Percentiles rank a stretch among this genome's conserved stretches.
Conservation (phyloP, 2,797 vertebrate species). For the Melanitta fusca region DNA sequence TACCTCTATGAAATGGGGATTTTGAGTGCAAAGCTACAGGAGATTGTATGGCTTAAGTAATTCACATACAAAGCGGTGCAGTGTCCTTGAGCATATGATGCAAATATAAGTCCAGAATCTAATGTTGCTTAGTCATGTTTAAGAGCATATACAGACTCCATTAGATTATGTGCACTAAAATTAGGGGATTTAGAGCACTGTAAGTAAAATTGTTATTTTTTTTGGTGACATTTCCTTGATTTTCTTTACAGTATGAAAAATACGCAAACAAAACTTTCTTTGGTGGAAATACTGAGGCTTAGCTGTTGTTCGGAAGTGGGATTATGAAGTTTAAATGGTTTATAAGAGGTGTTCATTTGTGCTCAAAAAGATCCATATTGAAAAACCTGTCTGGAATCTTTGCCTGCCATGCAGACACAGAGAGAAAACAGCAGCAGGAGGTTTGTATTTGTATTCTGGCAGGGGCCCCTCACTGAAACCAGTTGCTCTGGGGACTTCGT, state of each 20-base stretch:
- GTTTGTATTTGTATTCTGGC: conserved; percentile 72
- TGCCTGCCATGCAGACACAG: conserved; percentile 49
- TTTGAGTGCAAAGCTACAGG: conserved; percentile 51
- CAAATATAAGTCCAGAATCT: neutral
- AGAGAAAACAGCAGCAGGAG: conserved; percentile 57
- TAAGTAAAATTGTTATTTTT: neutral
- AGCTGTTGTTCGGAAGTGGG: neutral
- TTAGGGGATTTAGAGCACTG: neutral
- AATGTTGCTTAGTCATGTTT: neutral
- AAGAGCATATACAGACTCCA: neutral
- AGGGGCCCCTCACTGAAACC: conserved; percentile 52
- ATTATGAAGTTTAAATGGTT: conserved; percentile 2
- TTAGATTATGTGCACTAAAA: neutral
- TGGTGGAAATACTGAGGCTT: neutral
- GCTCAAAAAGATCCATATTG: neutral
- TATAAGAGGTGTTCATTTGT: conserved; percentile 18
- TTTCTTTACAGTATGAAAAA: neutral
- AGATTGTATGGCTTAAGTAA: neutral
- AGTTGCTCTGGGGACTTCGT: conserved; percentile 62
- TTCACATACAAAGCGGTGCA: neutral
- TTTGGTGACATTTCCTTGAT: neutral
- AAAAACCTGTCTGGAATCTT: conserved; percentile 34
- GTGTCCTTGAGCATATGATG: neutral
- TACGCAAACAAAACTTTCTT: neutral
- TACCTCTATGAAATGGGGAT: conserved; percentile 15